Base-by-base conservation (phyloP, 1,140 invertebrate species). In the Antheraea mylitta region DNA sequence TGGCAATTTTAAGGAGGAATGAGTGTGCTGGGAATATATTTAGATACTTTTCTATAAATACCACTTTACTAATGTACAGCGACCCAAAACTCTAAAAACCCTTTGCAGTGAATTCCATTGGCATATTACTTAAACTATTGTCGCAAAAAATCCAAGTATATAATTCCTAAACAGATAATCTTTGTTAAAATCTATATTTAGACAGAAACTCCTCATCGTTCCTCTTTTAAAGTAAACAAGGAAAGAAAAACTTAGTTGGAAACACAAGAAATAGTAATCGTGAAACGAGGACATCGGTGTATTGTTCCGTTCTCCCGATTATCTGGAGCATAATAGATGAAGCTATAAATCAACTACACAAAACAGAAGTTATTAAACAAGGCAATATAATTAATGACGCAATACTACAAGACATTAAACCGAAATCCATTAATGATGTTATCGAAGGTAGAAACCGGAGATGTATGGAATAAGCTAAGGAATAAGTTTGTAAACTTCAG, bases 321-420 rank as follows among this genome's bases (percentile, higher is more conserved):
- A 11, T 53, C 45, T 13, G 13, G 45, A 53, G 5, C 1, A 53
- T 53, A 16, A 53, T 53, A 1, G 16, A 53, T 53, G 13, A 53
- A 53, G 45, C 16, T 53, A 53, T 53, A 13, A 53, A 53, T 13
- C 45, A n/a, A 13, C 11, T 16, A 16, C 13, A 53, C 45, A n/a
- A 53, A 53, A 53, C 45, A 53, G 45, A 53, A 53, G 45, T 53
- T 53, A 53, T 53, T 53, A 53, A 53, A n/a, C 45, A 53, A 53
- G 4, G 16, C 16, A 16, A 53, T 53, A 16, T 16, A 53, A 53
- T 53, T 53, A 6, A n/a, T 53, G 45, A 53, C 45, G 45, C 45
- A 53, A 53, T 53, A 53, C 38, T 11, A 42, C 45, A 53, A 53
- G 45, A n/a, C 6, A 53, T 53, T 53, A 53, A 53, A 53, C 4